These are phyloP conservation scores for Embiotoca jacksoni DNA, from an alignment of 2,113 vertebrate genomes.

Conservation along the genomic window DNA sequence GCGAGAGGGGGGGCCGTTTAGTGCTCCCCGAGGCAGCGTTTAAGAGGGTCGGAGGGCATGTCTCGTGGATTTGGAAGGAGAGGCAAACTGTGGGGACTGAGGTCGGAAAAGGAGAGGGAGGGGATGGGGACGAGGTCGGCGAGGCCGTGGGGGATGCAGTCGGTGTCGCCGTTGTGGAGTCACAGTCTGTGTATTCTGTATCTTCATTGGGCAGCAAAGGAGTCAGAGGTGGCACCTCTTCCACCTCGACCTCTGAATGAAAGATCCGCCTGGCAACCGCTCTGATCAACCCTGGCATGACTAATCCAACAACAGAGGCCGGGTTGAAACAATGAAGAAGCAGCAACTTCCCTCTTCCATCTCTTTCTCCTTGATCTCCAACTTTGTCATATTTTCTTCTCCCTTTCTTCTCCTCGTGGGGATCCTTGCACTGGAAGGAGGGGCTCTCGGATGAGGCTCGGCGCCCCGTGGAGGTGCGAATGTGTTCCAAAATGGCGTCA, in stretches of 20 bases:
- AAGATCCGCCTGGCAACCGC: conserved; percentile 95
- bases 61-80: conserved; percentile 91
- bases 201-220: conserved; percentile 80
- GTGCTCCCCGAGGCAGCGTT: conserved; percentile 82
- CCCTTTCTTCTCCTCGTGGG: conserved; percentile 82
- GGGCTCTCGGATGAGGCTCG: conserved; percentile 93
- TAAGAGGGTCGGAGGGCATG: conserved; percentile 78
- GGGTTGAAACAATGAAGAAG: conserved; percentile 97
- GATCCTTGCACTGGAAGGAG: conserved; percentile 98
- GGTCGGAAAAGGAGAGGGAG: conserved; percentile 64
- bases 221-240: conserved; percentile 88
- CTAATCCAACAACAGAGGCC: conserved; percentile 91
- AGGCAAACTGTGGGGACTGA: conserved; percentile 83
- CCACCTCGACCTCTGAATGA: conserved; percentile 90
- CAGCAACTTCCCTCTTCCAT: conserved; percentile 84
- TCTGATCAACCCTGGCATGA: conserved; percentile 95
- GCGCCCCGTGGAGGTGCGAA: conserved; percentile 95
- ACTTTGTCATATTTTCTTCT: conserved; percentile 73
- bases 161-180: conserved; percentile 82
- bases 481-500: conserved; percentile 96
- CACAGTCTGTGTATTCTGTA: conserved; percentile 84
- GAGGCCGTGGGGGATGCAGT: conserved; percentile 75
- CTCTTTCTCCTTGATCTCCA: conserved; percentile 61
- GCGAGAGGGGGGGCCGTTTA: conserved; percentile 82
- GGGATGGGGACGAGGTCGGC: conserved; percentile 83